Percentiles rank a stretch among this genome's conserved stretches.
Evolutionary conservation across 2,113 vertebrate species (phyloP).

Genomic region (Pontoporia blainvillei): DNA sequence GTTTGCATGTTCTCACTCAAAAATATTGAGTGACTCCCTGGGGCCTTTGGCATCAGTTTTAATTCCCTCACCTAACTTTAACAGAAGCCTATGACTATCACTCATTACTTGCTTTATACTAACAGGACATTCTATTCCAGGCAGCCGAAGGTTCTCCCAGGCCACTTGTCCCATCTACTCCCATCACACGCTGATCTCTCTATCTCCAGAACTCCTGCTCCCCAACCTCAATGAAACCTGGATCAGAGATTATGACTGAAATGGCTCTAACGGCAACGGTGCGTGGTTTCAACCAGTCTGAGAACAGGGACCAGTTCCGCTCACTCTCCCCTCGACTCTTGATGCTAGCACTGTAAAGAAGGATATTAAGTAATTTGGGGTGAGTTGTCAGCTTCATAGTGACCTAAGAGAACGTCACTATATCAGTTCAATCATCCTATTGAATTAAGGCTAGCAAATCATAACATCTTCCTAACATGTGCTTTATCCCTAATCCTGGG

Average conservation of each 20-base stretch:
- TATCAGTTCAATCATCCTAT: not conserved
- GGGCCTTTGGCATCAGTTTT: conserved; percentile 5
- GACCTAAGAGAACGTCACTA: not conserved
- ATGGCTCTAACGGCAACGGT: not conserved
- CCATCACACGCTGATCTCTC: not conserved
- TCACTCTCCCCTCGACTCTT: not conserved
- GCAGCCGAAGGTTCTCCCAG: not conserved
- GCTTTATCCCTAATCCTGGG: not conserved
- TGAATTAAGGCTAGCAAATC: not conserved
- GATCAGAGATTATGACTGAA: not conserved
- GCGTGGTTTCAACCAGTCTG: not conserved
- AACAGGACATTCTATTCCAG: not conserved
- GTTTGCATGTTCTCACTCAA: not conserved
- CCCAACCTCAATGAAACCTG: not conserved
- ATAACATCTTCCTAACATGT: not conserved
- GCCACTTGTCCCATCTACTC: not conserved
- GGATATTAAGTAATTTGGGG: not conserved
- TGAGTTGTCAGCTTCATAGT: not conserved
- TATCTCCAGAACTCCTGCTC: not conserved
- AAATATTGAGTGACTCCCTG: not conserved
- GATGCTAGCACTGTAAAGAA: not conserved
- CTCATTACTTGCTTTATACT: not conserved
- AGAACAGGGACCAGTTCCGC: not conserved
- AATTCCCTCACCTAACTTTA: not conserved
- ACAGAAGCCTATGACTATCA: not conserved